Percentiles rank a stretch among this genome's conserved stretches.
Evolutionary conservation across 2,113 vertebrate genomes (phyloP).

Genomic region (Anseranas semipalmata): DNA sequence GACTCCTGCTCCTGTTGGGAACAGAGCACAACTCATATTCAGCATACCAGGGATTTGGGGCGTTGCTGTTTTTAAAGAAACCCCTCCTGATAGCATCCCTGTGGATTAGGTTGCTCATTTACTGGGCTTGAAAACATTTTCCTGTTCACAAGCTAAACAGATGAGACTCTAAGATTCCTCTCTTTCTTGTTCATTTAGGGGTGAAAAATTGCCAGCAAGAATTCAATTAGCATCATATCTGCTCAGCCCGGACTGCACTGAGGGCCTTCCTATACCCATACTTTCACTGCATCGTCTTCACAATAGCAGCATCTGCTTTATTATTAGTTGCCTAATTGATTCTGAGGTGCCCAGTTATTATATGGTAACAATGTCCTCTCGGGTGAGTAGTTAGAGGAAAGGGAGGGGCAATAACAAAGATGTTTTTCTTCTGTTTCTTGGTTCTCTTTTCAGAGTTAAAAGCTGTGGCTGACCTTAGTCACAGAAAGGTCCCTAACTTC

Average conservation of each 20-base stretch:
- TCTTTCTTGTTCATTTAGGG: conserved; percentile 88
- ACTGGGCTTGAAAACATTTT: conserved; percentile 50
- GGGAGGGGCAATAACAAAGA: background rate
- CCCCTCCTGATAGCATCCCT: background rate
- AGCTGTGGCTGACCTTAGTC: background rate
- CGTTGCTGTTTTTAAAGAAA: background rate
- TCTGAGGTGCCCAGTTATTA: conserved; percentile 71
- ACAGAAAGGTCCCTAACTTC: background rate
- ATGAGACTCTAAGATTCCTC: conserved; percentile 72
- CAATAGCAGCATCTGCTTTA: conserved; percentile 80
- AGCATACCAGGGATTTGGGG: too few species aligned
- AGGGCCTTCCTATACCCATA: conserved; percentile 53
- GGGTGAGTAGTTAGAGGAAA: background rate
- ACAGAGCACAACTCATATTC: background rate
- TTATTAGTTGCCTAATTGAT: conserved; percentile 84
- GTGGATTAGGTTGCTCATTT: conserved; percentile 71
- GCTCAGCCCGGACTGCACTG: conserved; percentile 14
- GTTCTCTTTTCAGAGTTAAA: background rate
- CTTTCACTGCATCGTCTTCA: conserved; percentile 2
- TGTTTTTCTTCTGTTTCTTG: background rate
- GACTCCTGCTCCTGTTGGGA: background rate
- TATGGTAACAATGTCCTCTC: background rate
- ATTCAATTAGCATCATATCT: conserved; percentile 85
- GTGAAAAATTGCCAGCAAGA: conserved; percentile 84
- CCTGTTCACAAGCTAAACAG: conserved; percentile 62